Percentiles rank a stretch among this genome's conserved stretches.
phyloP scores from a whole-genome alignment of 2,113 vertebrate genomes.

The Sigmodon hispidus region DNA sequence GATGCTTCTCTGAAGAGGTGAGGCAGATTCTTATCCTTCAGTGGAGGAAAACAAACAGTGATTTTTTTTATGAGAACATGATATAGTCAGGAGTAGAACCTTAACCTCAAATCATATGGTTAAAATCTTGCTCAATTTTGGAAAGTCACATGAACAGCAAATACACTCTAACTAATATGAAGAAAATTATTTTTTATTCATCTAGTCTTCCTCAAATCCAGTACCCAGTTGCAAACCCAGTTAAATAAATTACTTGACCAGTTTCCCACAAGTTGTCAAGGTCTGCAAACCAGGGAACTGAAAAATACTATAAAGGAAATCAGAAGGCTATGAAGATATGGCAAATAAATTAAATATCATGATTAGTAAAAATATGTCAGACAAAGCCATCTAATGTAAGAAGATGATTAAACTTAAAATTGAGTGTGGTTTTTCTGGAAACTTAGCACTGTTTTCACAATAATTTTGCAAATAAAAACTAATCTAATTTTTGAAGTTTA shows the following conservation, averaged over 20 bases:
- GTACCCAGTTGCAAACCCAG: background rate
- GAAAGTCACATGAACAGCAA: background rate
- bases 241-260: background rate
- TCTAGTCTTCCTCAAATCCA: background rate
- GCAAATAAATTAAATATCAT: background rate
- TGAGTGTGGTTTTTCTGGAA: background rate
- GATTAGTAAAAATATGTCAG: background rate
- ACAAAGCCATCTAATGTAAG: background rate
- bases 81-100: rapidly evolving
- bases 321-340: background rate
- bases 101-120: background rate
- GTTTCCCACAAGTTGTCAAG: background rate
- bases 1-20: background rate
- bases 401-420: background rate
- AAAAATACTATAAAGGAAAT: background rate
- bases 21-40: background rate
- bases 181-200: background rate
- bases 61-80: background rate
- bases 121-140: background rate
- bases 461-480: background rate
- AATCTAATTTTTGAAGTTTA: background rate
- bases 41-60: background rate
- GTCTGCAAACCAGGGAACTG: background rate
- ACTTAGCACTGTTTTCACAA: background rate
- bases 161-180: background rate